Conservation (phyloP, 2,113 vertebrate genomes). For the Calonectris borealis region DNA sequence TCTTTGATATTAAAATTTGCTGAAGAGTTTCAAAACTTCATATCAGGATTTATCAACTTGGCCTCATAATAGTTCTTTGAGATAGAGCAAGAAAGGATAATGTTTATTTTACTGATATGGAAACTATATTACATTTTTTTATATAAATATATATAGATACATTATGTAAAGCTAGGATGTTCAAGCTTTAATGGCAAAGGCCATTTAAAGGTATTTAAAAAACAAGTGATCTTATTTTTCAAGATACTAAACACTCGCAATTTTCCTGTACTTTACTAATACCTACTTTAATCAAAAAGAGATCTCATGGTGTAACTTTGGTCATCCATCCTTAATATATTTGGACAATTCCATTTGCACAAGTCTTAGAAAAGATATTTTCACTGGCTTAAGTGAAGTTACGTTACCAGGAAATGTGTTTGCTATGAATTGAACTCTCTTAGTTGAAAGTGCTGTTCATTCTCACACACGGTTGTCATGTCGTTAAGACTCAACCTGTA, state of each 20-base stretch:
- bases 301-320: background rate
- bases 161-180: background rate
- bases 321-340: background rate
- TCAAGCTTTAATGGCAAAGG: background rate
- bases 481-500: background rate
- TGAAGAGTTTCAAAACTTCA: background rate
- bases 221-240: background rate
- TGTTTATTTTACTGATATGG: background rate
- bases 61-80: background rate
- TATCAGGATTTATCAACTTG: background rate
- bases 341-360: background rate
- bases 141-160: background rate
- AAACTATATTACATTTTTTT: background rate
- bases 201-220: background rate
- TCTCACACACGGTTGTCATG: background rate
- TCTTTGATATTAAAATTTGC: background rate
- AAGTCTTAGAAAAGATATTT: background rate
- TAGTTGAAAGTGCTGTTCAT: background rate
- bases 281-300: background rate
- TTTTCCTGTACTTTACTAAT: background rate
- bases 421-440: background rate
- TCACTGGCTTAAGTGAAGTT: background rate
- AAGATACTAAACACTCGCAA: background rate
- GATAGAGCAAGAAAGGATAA: background rate
- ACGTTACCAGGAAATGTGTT: background rate